Evolutionary conservation across 1,140 invertebrate genomes (phyloP).

Genomic region (Prorops nasuta): DNA sequence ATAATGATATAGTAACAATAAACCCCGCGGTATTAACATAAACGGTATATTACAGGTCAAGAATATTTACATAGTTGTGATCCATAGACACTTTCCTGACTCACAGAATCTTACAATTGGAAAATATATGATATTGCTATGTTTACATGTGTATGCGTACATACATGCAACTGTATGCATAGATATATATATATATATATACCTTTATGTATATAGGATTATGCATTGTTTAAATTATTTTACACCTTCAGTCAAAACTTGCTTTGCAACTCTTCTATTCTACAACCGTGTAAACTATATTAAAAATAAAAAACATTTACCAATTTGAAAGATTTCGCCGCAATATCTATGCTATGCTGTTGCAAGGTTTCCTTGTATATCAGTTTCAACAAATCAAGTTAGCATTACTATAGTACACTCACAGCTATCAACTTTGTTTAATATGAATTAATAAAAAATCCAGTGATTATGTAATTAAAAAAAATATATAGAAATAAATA

Average conservation of each 20-base stretch:
- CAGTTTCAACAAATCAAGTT: too few relatives aligned
- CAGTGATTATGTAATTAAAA: too few relatives aligned
- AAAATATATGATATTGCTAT: conserved; percentile 36
- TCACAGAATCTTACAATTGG: conserved; percentile 17
- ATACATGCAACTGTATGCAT: too few relatives aligned
- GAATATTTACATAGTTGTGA: conserved; percentile 1
- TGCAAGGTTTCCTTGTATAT: too few relatives aligned
- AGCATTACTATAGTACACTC: too few relatives aligned
- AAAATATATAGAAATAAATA: too few relatives aligned
- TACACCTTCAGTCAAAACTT: neutral
- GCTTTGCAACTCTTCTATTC: conserved; percentile 17
- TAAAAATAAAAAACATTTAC: conserved; percentile 37
- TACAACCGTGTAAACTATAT: conserved; percentile 24
- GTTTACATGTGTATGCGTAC: conserved; percentile 13
- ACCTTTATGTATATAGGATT: neutral
- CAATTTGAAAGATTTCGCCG: too few relatives aligned
- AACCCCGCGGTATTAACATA: conserved; percentile 49
- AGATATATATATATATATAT: too few relatives aligned
- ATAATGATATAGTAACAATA: conserved; percentile 53
- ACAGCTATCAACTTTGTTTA: too few relatives aligned
- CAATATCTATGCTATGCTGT: too few relatives aligned
- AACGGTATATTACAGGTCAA: conserved; percentile 49
- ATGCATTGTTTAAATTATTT: neutral
- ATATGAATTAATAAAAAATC: too few relatives aligned
- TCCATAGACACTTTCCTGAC: neutral